Conservation (phyloP, 2,888 invertebrate species). For the Sminthurides aquaticus region DNA sequence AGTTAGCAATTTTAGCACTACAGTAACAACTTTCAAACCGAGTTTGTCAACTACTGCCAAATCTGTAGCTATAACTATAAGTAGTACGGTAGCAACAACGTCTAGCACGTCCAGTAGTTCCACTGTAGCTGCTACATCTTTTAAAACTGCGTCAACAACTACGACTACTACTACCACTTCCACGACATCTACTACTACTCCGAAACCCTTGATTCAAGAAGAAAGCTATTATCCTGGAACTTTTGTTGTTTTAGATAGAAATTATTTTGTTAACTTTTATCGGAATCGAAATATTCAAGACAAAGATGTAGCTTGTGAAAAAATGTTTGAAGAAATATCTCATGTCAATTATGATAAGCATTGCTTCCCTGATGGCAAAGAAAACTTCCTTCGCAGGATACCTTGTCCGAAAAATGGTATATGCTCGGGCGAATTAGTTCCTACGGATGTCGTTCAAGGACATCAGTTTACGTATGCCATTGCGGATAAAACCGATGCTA, state of each 20-base stretch:
- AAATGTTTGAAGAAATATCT: conserved; percentile 79
- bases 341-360: conserved; percentile 72
- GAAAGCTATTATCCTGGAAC: conserved; percentile 54
- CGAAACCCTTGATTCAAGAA: conserved; percentile 4
- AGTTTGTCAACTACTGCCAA: neutral
- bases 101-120: neutral
- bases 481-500: conserved; percentile 78
- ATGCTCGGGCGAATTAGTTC: conserved; percentile 71
- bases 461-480: conserved; percentile 92
- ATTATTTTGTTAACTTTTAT: conserved; percentile 82
- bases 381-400: conserved; percentile 72
- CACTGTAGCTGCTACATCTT: conserved; percentile 1
- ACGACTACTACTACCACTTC: conserved; percentile 18
- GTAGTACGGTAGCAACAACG: neutral
- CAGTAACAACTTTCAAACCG: neutral
- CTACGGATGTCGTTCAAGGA: conserved; percentile 73
- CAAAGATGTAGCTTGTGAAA: conserved; percentile 67
- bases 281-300: conserved; percentile 62
- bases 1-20: neutral
- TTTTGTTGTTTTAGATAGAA: conserved; percentile 81
- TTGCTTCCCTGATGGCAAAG: conserved; percentile 68
- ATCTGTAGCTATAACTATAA: too few species aligned
- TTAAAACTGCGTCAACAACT: conserved; percentile 13
- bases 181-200: conserved; percentile 20
- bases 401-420: conserved; percentile 70